Conservation (phyloP, 2,113 vertebrate genomes). For the Datnioides undecimradiatus region DNA sequence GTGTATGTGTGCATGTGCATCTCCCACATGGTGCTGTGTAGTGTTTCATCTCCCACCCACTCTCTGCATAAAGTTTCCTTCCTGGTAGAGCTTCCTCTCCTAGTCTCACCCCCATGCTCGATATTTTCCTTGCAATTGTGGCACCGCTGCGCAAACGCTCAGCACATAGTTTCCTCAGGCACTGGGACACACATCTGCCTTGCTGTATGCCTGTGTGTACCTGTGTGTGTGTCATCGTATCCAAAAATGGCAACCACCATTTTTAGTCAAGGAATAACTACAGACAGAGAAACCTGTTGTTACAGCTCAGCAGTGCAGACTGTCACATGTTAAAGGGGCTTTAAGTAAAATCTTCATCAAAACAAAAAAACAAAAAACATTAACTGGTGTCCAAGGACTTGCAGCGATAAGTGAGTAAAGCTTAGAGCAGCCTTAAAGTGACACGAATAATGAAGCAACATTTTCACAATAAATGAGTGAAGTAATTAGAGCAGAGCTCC, state of each 20-base stretch:
- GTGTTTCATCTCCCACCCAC: slow-evolving; percentile 59
- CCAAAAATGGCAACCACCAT: neutral
- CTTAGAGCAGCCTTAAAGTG: neutral
- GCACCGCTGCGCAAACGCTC: slow-evolving; percentile 26
- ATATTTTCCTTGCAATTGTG: slow-evolving; percentile 25
- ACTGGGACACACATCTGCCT: slow-evolving; percentile 37
- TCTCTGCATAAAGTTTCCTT: slow-evolving; percentile 40
- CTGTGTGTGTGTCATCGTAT: neutral
- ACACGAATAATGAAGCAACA: slow-evolving; percentile 23
- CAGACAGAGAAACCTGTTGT: neutral
- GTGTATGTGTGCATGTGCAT: slow-evolving; percentile 14
- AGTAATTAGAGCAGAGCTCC: slow-evolving; percentile 35
- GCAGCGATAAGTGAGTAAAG: neutral
- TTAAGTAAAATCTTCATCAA: neutral
- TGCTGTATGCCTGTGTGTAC: neutral
- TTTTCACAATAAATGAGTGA: slow-evolving; percentile 5
- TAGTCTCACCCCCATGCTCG: slow-evolving; percentile 9
- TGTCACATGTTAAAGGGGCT: slow-evolving; percentile 10
- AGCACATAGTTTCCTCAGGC: slow-evolving; percentile 41
- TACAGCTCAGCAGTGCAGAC: neutral
- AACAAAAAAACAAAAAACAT: too few relatives aligned
- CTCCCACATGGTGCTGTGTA: slow-evolving; percentile 39
- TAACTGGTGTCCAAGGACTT: neutral
- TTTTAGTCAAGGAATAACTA: neutral
- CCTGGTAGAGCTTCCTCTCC: slow-evolving; percentile 27